Conservation (phyloP, 1,140 invertebrate species). For the Melitaea cinxia region DNA sequence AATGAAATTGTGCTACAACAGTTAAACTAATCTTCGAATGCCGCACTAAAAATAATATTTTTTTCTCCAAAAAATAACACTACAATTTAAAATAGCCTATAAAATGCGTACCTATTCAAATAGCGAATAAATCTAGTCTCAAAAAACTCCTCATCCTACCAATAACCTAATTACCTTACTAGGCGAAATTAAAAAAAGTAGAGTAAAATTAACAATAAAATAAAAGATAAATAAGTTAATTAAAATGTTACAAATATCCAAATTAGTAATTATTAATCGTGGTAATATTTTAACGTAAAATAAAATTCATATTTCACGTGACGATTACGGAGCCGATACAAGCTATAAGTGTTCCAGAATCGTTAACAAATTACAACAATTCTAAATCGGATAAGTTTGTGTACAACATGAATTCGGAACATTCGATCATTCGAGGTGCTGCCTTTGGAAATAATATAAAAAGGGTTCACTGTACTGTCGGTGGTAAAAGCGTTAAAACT, state of each 20-base stretch:
- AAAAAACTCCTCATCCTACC: too few species aligned
- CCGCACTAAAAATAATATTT: too few species aligned
- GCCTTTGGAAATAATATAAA: constrained; percentile 36
- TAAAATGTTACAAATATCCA: neutral
- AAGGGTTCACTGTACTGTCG: constrained; percentile 31
- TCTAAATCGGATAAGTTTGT: constrained; percentile 35
- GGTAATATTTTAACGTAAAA: neutral
- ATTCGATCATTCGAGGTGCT: constrained; percentile 37
- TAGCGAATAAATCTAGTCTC: too few species aligned
- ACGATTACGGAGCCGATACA: constrained; percentile 7
- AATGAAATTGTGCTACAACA: too few species aligned
- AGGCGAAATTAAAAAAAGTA: too few species aligned
- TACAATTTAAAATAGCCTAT: too few species aligned
- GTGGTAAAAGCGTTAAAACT: constrained; percentile 9
- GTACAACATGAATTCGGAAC: constrained; percentile 37
- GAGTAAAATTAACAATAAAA: neutral
- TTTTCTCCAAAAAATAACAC: too few species aligned
- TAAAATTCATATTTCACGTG: constrained; percentile 4
- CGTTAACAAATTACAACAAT: constrained; percentile 37
- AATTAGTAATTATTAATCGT: neutral
- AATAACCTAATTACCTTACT: neutral
- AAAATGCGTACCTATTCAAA: too few species aligned
- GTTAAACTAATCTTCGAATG: too few species aligned
- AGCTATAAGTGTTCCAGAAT: constrained; percentile 31
- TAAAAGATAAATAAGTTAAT: neutral